A percentile compares a stretch with the other conserved stretches of the same genome.
These are phyloP conservation scores for Oophaga pumilio DNA, from an alignment of 2,113 vertebrate genomes.

Conservation along the genomic window DNA sequence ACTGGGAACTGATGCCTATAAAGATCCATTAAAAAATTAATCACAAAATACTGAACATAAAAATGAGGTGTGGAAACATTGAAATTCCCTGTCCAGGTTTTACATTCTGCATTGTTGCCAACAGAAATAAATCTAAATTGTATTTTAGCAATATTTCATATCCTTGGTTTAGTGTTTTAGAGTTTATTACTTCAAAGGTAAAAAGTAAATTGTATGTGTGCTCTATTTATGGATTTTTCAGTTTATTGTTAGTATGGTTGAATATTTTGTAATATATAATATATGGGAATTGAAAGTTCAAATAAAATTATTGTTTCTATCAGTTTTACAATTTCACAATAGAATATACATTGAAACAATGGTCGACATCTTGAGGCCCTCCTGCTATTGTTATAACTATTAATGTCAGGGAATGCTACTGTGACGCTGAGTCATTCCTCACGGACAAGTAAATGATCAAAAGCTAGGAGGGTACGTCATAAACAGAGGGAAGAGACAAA, in stretches of 20 bases:
- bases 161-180: background rate
- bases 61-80: background rate
- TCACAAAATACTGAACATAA: background rate
- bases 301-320: conserved; percentile 16
- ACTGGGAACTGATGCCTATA: background rate
- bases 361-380: background rate
- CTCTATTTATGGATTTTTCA: background rate
- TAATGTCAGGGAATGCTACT: no score
- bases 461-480: no score
- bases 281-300: background rate
- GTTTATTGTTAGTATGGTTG: background rate
- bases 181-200: background rate
- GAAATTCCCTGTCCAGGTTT: background rate
- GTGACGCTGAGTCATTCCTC: no score
- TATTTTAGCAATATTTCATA: conserved; percentile 5
- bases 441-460: no score
- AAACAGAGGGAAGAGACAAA: no score
- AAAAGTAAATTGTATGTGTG: background rate
- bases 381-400: no score
- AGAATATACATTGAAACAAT: background rate
- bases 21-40: background rate
- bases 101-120: background rate
- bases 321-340: background rate
- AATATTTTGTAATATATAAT: background rate
- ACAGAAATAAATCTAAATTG: background rate